phyloP scores from a whole-genome alignment of 1,140 invertebrate species.

The Lycorma delicatula region DNA sequence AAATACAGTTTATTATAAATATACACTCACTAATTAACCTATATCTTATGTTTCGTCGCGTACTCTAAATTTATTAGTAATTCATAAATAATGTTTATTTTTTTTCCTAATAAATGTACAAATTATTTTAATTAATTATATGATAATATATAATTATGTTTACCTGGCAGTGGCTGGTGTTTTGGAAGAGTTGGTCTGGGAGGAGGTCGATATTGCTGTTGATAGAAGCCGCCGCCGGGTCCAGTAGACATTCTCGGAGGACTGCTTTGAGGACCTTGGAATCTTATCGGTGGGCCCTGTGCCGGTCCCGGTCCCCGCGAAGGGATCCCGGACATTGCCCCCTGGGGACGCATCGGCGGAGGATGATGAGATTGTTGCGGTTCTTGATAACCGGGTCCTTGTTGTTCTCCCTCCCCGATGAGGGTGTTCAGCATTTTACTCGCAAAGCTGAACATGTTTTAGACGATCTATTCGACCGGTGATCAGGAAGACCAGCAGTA shows the following conservation, averaged over 20 bases:
- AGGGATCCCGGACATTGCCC: conserved; percentile 12
- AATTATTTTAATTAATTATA: no score
- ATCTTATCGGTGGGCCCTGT: background rate
- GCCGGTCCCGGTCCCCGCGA: conserved; percentile 9
- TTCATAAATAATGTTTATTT: no score
- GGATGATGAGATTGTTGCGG: conserved; percentile 18
- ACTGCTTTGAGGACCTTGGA: background rate
- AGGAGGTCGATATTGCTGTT: conserved; percentile 24
- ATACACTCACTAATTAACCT: no score
- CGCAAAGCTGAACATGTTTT: conserved; percentile 39
- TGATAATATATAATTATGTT: no score
- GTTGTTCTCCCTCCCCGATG: conserved; percentile 36
- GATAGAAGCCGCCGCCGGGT: conserved; percentile 22
- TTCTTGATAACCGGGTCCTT: conserved; percentile 21
- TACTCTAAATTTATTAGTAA: no score
- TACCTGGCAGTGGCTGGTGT: background rate
- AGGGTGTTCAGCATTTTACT: conserved; percentile 42
- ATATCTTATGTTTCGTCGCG: no score
- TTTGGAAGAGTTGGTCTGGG: conserved; percentile 15
- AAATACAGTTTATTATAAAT: no score
- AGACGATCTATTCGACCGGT: no score
- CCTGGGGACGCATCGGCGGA: conserved; percentile 21
- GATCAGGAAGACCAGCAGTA: no score
- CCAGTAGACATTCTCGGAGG: background rate
- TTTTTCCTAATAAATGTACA: no score